A percentile compares a stretch with the other conserved stretches of the same genome.
Conservation (phyloP, 2,113 vertebrate genomes). For the Phalacrocorax aristotelis region DNA sequence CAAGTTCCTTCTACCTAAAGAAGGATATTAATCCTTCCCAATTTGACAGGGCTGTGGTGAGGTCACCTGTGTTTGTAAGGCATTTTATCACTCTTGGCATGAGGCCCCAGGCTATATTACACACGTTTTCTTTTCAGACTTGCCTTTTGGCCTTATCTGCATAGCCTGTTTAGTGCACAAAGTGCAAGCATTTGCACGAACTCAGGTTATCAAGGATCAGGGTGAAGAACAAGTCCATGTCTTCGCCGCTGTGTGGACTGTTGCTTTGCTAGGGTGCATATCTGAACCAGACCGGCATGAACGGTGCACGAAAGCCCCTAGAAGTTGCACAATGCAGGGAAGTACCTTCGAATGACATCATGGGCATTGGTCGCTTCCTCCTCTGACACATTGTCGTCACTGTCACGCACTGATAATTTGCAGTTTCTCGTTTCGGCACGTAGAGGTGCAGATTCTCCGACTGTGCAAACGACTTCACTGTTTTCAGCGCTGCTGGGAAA, state of each 20-base stretch:
- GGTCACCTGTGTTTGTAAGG: not conserved
- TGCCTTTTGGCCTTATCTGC: not conserved
- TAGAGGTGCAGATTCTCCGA: not conserved
- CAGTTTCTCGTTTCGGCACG: not conserved
- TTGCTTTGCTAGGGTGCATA: not conserved
- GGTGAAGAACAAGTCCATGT: not conserved
- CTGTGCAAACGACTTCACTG: not conserved
- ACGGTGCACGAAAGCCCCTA: fast-evolving
- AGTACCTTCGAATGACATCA: not conserved
- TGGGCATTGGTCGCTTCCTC: not conserved
- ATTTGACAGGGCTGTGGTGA: not conserved
- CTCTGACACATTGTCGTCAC: not conserved
- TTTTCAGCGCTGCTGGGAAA: not conserved
- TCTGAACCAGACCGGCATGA: fast-evolving
- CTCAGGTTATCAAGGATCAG: not conserved
- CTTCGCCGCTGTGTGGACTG: fast-evolving
- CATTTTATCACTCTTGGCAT: not conserved
- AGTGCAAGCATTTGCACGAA: not conserved
- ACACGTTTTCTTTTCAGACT: not conserved
- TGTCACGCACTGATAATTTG: fast-evolving
- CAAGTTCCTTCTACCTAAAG: not conserved
- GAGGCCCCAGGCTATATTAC: not conserved
- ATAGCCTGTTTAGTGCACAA: not conserved
- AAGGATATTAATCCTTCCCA: not conserved
- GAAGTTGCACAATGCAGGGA: not conserved